These are phyloP conservation scores for Timema cristinae DNA, from an alignment of 2,888 invertebrate genomes.

Conservation along the genomic window DNA sequence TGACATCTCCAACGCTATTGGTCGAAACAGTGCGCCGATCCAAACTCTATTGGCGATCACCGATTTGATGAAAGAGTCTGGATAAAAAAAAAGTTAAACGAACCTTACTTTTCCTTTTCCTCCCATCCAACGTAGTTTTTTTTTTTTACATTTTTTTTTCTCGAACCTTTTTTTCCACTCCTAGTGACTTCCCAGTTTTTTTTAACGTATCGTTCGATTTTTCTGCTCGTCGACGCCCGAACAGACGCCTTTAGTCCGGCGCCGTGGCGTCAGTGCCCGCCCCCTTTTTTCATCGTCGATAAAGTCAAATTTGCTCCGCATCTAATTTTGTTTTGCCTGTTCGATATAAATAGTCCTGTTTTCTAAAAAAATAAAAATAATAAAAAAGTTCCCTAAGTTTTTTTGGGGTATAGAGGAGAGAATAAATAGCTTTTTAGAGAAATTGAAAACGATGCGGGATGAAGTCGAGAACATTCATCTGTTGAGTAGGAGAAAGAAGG, in stretches of 20 bases:
- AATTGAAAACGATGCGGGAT: constrained; percentile 10
- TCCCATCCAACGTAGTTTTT: constrained; percentile 17
- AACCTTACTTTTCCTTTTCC: constrained; percentile 16
- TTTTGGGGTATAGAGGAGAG: not conserved
- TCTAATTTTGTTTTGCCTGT: constrained; percentile 13
- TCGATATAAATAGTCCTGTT: constrained; percentile 13
- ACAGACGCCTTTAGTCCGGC: constrained; percentile 21
- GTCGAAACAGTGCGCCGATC: constrained; percentile 25
- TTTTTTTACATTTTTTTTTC: constrained; percentile 18
- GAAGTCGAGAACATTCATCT: not conserved
- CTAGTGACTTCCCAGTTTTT: not conserved
- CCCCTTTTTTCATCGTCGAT: constrained; percentile 36
- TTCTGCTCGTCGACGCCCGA: constrained; percentile 19
- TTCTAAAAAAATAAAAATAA: not conserved
- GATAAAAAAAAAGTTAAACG: constrained; percentile 16
- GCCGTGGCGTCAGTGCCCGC: constrained; percentile 33
- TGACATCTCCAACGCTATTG: constrained; percentile 15
- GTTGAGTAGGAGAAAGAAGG: not conserved
- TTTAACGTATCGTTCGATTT: constrained; percentile 20
- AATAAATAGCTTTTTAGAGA: constrained; percentile 10
- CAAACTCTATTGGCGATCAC: constrained; percentile 30
- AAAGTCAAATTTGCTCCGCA: constrained; percentile 39
- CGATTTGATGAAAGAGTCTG: constrained; percentile 26
- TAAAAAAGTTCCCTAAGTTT: too few species aligned
- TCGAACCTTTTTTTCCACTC: too few species aligned